These are phyloP conservation scores for Melanogrammus aeglefinus DNA, from an alignment of 2,797 vertebrate genomes.

Conservation along the genomic window DNA sequence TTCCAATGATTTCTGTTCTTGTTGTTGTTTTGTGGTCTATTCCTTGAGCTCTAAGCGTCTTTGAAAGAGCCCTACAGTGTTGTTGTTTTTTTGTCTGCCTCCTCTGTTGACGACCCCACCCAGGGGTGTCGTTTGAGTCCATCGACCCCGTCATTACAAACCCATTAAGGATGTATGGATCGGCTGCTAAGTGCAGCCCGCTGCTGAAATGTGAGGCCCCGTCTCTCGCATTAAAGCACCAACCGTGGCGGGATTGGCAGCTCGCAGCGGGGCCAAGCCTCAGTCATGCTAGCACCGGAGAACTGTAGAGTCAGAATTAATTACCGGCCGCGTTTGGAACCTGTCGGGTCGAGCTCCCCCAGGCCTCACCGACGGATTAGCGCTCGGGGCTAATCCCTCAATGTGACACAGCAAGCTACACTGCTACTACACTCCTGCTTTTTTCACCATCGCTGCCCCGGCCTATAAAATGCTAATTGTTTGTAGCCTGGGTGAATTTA, in stretches of 20 bases:
- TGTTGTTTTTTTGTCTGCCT: neutral
- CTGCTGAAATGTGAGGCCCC: slow-evolving; percentile 47
- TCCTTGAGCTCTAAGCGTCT: slow-evolving; percentile 2
- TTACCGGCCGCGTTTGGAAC: slow-evolving; percentile 32
- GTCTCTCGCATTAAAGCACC: slow-evolving; percentile 16
- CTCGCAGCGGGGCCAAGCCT: slow-evolving; percentile 24
- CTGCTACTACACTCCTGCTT: slow-evolving; percentile 30
- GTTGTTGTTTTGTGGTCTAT: neutral
- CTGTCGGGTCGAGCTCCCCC: slow-evolving; percentile 50
- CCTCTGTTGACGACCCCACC: slow-evolving; percentile 19
- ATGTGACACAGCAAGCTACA: slow-evolving; percentile 60
- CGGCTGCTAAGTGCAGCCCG: slow-evolving; percentile 37
- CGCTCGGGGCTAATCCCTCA: slow-evolving; percentile 56
- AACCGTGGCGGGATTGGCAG: slow-evolving; percentile 14
- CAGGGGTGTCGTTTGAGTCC: slow-evolving; percentile 27
- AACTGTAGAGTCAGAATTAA: slow-evolving; percentile 31
- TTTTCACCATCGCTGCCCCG: slow-evolving; percentile 5
- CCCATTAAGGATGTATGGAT: slow-evolving; percentile 56
- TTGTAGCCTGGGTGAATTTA: neutral
- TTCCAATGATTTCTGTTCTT: neutral
- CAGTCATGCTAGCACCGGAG: slow-evolving; percentile 19
- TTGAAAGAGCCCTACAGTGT: neutral
- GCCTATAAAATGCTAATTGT: neutral
- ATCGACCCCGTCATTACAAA: slow-evolving; percentile 50
- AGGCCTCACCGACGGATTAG: slow-evolving; percentile 57